Evolutionary conservation across 2,797 vertebrate genomes (phyloP), one percentile per base, ranked within the genome.

Genomic region (Loriculus beryllinus): DNA sequence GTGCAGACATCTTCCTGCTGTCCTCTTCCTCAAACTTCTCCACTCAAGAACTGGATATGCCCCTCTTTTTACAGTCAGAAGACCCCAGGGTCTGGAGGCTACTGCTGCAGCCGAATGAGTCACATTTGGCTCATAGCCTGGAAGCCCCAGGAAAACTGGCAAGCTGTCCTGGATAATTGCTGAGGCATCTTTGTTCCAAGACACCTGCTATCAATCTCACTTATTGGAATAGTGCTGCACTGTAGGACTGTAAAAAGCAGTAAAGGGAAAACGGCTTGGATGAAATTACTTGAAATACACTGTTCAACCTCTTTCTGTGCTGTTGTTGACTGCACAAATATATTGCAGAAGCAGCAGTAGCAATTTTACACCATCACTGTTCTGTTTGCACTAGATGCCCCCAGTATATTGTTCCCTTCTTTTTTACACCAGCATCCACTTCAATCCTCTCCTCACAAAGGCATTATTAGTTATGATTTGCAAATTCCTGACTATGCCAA

Each of bases 11-110:
- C 35, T 80, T 79, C 42, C 51, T 49, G 23, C 13, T 12, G 14
- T 64, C 35, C 19, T 56, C 20, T 22, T 56, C 21, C 12, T 60
- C 35, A 7, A 25, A 35, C 33, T 75, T 75, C 12, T 40, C 52
- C 28, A 8, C 29, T 47, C 59, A 37, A 12, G 0, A 0, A 13
- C 26, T 54, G 35, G 7, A 20, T 48, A 39, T 11, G 9, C 17
- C 13, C 37, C 14, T 5, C 16, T 54, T 72, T 33, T 31, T 39
- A 57, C 7, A 59, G 10, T 11, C 35, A 60, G 49, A 75, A 54
- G 16, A 3, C 26, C 17, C 43, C 11, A 29, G 14, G 23, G 14
- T 54, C 31, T 65, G 57, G 5, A 49, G 4, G 22, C 20, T 29
- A 18, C 22, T 79, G 74, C 69, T 83, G 16, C 45, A 81, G 43